A percentile compares a stretch with the other conserved stretches of the same genome.
phyloP scores from a whole-genome alignment of 2,797 vertebrate genomes.

The Neomorphus geoffroyi region DNA sequence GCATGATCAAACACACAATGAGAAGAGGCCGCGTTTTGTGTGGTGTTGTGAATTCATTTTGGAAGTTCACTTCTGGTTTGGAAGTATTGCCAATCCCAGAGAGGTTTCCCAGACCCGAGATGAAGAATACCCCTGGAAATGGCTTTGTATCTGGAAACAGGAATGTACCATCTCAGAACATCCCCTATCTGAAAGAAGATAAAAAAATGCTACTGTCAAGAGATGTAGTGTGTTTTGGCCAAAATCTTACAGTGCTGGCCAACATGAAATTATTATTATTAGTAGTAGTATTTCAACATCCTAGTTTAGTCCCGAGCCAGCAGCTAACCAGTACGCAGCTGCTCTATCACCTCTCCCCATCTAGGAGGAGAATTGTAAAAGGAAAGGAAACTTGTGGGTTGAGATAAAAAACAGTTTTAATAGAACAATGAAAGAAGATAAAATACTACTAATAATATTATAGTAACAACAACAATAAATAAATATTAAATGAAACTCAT shows the following conservation, averaged over 20 bases:
- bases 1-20: neutral
- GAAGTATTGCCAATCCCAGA: neutral
- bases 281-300: no score
- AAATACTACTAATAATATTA: no score
- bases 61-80: neutral
- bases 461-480: no score
- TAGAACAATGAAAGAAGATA: no score
- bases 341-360: no score
- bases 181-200: neutral
- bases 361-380: no score
- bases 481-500: no score
- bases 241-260: neutral
- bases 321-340: no score
- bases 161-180: neutral
- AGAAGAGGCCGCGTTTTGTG: neutral
- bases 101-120: neutral
- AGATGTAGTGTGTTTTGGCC: neutral
- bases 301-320: neutral
- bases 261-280: rapidly evolving
- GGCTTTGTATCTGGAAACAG: neutral
- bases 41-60: neutral
- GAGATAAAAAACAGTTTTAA: no score
- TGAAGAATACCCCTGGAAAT: neutral
- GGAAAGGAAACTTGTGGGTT: no score
- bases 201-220: neutral